phyloP scores from a whole-genome alignment of 1,140 invertebrate genomes.

The Orchestia grillus region DNA sequence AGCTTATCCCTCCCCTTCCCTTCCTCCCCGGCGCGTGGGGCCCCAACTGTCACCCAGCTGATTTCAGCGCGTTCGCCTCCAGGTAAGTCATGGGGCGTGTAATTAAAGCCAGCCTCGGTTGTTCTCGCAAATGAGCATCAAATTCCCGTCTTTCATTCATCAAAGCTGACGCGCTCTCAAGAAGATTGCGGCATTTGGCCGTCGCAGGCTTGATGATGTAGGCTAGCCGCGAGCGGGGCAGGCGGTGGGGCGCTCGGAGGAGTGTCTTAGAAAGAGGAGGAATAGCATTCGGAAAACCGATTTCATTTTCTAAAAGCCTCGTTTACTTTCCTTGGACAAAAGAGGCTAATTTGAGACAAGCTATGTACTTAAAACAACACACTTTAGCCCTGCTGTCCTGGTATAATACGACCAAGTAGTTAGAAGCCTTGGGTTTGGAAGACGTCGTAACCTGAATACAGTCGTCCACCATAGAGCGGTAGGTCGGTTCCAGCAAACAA shows the following conservation, averaged over 20 bases:
- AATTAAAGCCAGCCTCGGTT: not conserved
- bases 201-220: not conserved
- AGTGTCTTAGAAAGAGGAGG: not conserved
- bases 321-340: not conserved
- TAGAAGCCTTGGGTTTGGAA: not conserved
- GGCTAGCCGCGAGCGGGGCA: too few relatives aligned
- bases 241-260: not conserved
- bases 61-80: not conserved
- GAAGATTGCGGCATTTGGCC: not conserved
- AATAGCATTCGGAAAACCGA: not conserved
- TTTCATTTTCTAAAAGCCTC: not conserved
- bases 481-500: too few relatives aligned
- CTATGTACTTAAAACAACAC: not conserved
- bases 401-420: not conserved
- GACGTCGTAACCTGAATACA: not conserved
- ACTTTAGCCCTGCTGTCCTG: not conserved
- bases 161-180: not conserved
- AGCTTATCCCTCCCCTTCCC: not conserved
- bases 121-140: not conserved
- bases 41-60: not conserved
- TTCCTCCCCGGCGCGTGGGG: not conserved
- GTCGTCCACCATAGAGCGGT: not conserved
- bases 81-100: not conserved
- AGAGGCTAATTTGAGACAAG: not conserved
- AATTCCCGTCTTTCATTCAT: constrained; percentile 6